Evolutionary conservation across 2,113 vertebrate species (phyloP).

Genomic region (Channa argus): DNA sequence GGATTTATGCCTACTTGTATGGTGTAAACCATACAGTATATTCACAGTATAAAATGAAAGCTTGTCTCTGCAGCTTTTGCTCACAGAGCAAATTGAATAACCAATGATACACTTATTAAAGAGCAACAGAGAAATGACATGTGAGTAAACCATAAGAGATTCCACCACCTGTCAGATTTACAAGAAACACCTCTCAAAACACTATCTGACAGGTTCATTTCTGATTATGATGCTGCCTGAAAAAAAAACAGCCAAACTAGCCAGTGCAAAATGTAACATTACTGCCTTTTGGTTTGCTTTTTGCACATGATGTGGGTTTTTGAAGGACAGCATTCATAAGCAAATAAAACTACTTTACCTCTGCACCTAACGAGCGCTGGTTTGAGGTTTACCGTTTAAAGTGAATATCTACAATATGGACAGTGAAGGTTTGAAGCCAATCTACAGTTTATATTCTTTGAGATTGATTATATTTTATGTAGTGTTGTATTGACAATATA

Average conservation of each 20-base stretch:
- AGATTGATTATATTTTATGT: too few relatives aligned
- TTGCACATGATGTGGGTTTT: neutral
- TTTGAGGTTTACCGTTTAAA: too few relatives aligned
- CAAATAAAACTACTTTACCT: neutral
- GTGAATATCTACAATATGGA: too few relatives aligned
- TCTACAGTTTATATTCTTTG: too few relatives aligned
- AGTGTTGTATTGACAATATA: too few relatives aligned
- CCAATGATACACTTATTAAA: neutral
- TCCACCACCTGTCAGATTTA: neutral
- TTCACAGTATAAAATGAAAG: neutral
- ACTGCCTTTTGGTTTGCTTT: slow-evolving; percentile 13
- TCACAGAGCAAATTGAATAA: too few relatives aligned
- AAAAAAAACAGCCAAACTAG: too few relatives aligned
- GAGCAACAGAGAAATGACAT: neutral
- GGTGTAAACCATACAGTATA: neutral
- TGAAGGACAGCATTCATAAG: neutral
- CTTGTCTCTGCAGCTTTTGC: too few relatives aligned
- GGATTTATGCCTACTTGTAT: slow-evolving; percentile 7
- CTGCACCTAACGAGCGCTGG: too few relatives aligned
- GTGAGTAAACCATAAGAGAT: slow-evolving; percentile 5
- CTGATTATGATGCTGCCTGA: neutral
- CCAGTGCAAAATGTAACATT: neutral
- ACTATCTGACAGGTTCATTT: slow-evolving; percentile 12
- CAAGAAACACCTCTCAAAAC: neutral
- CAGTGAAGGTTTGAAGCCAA: too few relatives aligned